phyloP scores from a whole-genome alignment of 2,113 vertebrate species.

The Cryptomyrus ogoouensis region DNA sequence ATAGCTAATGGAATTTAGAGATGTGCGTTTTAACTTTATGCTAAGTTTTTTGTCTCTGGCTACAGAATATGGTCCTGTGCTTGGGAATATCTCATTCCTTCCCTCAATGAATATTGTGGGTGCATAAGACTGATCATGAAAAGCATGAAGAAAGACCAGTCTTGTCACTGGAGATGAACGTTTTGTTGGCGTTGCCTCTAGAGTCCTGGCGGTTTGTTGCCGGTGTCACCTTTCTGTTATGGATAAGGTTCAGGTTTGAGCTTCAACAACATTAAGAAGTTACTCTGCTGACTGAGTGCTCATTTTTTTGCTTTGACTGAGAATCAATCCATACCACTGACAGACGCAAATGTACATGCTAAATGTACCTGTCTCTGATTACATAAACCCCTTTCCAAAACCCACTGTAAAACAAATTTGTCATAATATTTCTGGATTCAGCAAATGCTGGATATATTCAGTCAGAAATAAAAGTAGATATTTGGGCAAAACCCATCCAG shows the following conservation, averaged over 20 bases:
- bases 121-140: neutral
- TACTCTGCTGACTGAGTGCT: neutral
- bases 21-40: neutral
- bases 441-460: neutral
- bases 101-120: neutral
- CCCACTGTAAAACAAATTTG: neutral
- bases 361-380: neutral
- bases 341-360: neutral
- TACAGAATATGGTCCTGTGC: neutral
- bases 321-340: neutral
- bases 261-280: neutral
- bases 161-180: neutral
- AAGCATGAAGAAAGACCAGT: conserved; percentile 14
- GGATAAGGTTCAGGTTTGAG: neutral
- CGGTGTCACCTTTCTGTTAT: neutral
- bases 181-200: neutral
- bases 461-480: neutral
- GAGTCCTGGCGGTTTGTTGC: neutral
- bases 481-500: neutral
- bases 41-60: neutral
- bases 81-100: neutral
- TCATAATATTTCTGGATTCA: neutral
- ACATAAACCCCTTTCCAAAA: neutral
- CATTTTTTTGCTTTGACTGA: neutral
- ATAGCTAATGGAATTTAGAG: neutral